Evolutionary conservation across 1,140 invertebrate species (phyloP), one percentile per base, ranked within the genome.

Genomic region (Bombyx mandarina): DNA sequence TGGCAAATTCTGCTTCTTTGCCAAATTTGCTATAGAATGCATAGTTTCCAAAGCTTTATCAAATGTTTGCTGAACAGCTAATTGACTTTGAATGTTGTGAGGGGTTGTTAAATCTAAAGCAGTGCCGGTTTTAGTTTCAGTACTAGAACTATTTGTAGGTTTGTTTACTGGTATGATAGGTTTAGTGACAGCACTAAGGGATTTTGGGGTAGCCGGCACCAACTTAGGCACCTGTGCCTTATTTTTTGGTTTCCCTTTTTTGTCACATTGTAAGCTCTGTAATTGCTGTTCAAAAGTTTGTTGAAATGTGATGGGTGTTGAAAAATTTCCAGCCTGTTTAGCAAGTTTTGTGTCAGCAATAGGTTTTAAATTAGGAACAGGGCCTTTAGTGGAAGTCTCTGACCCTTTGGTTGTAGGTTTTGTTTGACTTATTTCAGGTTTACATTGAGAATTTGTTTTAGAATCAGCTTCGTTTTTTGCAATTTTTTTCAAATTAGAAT

Each of bases 271-370:
- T 56, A 88, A 58, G 54, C 77, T 76, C 52, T 81, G 73, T 43
- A 89, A 51, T 67, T 88, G 87, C 56, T 88, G 79, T 61, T 88
- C 77, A 82, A 88, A 89, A 56, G 85, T 89, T 67, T 89, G 86
- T 66, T 89, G 88, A 71, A 89, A 89, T 65, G 88, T 88, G 54
- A 86, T 86, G 46, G 86, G 84, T 22, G 77, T 66, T 43, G 78
- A 65, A 65, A 74, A 77, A 60, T 73, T 77, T n/a, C 71, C 74
- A 64, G 62, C 65, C 65, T 82, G 79, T 67, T 88, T 88, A 18
- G 64, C 73, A 58, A 82, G 57, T 64, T 89, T 89, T 45, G 86
- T 80, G 59, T 89, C 88, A 57, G 84, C 70, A 65, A 89, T 88
- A 12, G 88, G 88, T 75, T 89, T 89, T 52, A 89, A 70, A 66